Conservation (phyloP, 2,888 invertebrate species). For the Heliconius cydno region DNA sequence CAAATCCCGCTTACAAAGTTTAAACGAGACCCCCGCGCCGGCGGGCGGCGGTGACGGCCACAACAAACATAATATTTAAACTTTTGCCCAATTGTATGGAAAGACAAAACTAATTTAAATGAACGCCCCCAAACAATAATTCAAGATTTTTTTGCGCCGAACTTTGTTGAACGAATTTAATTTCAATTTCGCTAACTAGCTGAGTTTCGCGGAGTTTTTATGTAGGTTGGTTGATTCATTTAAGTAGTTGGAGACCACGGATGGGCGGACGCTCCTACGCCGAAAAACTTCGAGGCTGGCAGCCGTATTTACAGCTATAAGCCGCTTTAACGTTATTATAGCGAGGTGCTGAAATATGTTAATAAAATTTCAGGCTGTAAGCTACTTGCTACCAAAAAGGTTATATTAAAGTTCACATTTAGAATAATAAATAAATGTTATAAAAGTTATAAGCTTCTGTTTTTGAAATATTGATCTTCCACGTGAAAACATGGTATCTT, state of each 20-base stretch:
- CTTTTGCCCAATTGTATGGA: conserved; percentile 23
- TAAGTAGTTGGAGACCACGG: conserved; percentile 43
- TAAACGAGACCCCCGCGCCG: conserved; percentile 39
- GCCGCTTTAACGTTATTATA: conserved; percentile 1
- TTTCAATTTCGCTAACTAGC: conserved; percentile 61
- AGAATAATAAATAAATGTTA: background rate
- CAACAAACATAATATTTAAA: conserved; percentile 35
- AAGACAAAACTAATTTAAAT: conserved; percentile 43
- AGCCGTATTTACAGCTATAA: background rate
- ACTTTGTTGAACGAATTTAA: conserved; percentile 53
- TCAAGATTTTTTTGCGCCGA: conserved; percentile 43
- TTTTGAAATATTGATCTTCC: no score
- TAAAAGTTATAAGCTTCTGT: no score
- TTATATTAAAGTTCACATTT: background rate
- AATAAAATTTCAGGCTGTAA: background rate
- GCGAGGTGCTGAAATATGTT: background rate
- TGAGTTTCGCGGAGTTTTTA: conserved; percentile 56
- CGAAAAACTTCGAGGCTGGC: conserved; percentile 11
- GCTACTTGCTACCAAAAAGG: background rate
- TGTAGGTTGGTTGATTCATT: conserved; percentile 54
- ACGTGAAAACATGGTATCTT: no score
- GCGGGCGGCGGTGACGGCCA: background rate
- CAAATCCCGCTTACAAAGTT: conserved; percentile 53
- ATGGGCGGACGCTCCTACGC: conserved; percentile 9
- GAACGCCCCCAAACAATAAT: conserved; percentile 42